These are phyloP conservation scores for Stenolophus ochropezus DNA, from an alignment of 2,888 invertebrate species.

Conservation along the genomic window DNA sequence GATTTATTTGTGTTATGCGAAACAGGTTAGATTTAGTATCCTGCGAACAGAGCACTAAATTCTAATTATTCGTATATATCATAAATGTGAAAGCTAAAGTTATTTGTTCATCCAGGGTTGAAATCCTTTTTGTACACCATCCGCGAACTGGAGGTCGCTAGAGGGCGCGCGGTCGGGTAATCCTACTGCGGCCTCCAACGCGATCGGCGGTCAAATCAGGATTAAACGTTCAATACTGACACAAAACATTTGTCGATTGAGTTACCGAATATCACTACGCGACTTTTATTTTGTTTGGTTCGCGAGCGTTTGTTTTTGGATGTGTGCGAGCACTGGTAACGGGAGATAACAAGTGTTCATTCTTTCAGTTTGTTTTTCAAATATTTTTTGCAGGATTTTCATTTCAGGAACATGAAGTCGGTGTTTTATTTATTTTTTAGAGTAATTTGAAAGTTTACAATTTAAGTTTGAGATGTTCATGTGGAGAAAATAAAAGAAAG, in stretches of 20 bases:
- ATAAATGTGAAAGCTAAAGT: neutral
- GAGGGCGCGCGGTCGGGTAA: neutral
- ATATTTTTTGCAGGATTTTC: neutral
- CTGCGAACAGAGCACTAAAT: no score
- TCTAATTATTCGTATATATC: neutral
- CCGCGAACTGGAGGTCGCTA: neutral
- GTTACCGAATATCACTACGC: slow-evolving; percentile 21
- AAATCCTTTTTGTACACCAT: slow-evolving; percentile 18
- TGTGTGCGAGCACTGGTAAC: neutral
- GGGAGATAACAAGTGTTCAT: neutral
- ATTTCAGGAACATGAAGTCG: neutral
- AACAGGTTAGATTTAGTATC: no score
- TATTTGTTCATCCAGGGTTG: neutral
- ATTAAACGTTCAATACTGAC: slow-evolving; percentile 27
- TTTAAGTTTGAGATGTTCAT: neutral
- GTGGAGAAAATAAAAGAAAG: neutral
- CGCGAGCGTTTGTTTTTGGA: neutral
- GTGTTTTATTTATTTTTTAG: neutral
- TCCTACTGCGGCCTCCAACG: slow-evolving; percentile 1
- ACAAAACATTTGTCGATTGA: slow-evolving; percentile 35
- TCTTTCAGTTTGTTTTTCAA: neutral
- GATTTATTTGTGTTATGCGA: no score
- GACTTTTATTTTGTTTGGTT: slow-evolving; percentile 11
- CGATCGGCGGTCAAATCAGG: slow-evolving; percentile 16
- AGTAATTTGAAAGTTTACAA: neutral